Conservation (phyloP, 2,113 vertebrate genomes). For the Thunnus maccoyii region DNA sequence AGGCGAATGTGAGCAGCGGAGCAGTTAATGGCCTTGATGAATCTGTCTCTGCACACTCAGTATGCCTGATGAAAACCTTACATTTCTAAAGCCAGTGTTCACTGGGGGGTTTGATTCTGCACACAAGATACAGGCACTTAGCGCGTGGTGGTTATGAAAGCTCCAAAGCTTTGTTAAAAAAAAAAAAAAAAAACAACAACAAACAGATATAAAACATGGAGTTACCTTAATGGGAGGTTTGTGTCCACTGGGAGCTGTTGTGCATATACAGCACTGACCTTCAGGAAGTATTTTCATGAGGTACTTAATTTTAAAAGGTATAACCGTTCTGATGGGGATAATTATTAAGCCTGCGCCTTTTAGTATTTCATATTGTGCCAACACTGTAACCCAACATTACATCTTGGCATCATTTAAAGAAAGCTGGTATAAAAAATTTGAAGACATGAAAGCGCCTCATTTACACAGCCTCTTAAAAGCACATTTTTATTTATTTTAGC, state of each 20-base stretch:
- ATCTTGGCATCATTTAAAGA: conserved; percentile 46
- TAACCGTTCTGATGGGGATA: conserved; percentile 69
- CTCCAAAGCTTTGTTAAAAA: conserved; percentile 60
- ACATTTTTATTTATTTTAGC: conserved; percentile 19
- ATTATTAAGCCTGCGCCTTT: conserved; percentile 66
- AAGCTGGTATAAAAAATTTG: conserved; percentile 23
- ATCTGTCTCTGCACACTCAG: conserved; percentile 72
- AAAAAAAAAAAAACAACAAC: conserved; percentile 34
- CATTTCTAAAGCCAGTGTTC: conserved; percentile 73
- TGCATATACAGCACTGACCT: conserved; percentile 70
- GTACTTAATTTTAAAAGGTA: conserved; percentile 74
- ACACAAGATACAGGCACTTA: conserved; percentile 74
- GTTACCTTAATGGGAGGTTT: conserved; percentile 73
- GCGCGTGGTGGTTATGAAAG: conserved; percentile 73
- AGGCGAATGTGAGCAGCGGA: conserved; percentile 66
- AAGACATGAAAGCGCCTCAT: conserved; percentile 18
- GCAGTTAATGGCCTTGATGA: conserved; percentile 81
- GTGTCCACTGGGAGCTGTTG: conserved; percentile 67
- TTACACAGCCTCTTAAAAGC: conserved; percentile 1
- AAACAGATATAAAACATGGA: conserved; percentile 63
- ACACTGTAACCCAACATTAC: conserved; percentile 33
- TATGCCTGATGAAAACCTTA: conserved; percentile 74
- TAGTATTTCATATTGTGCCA: conserved; percentile 61
- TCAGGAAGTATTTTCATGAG: conserved; percentile 75
- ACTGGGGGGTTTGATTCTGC: conserved; percentile 66